Evolutionary conservation across 2,113 vertebrate genomes (phyloP), one percentile per base, ranked within the genome.

Genomic region (Burhinus oedicnemus): DNA sequence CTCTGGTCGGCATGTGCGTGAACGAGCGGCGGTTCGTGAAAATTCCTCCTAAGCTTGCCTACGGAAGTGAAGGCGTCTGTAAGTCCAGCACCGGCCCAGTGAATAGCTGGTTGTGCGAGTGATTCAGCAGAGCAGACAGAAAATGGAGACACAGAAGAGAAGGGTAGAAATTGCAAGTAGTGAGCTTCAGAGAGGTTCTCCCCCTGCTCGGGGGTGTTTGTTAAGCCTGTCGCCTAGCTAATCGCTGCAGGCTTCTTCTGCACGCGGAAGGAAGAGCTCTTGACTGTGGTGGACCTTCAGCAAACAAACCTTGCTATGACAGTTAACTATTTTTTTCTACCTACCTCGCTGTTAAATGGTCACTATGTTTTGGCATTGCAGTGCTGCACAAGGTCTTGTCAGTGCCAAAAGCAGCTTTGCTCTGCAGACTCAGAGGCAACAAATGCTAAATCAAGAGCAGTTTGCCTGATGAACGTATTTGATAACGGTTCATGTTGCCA

Each of bases 1-100:
- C 99, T 45, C 98, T 99, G 94, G 96, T 99, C 1, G 99, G 99
- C 51, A 99, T 99, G 99, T 99, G 99, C 8, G 98, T 99, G 70
- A 99, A 99, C 0, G 98, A 99, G 97, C 98, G 99, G 55, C 98
- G 99, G 0, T 98, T 99, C 3, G 98, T 99, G 91, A 99, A 98
- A 85, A 99, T 99, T 38, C 99, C 99, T 15, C 99, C 99, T 13
- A 96, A 98, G 8, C 98, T 99, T 0, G 99, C 99, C 91, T 99
- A 99, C 0, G 99, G 99, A 25, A 98, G 98, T 4, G 93, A 98
- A 62, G 99, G 99, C 27, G 98, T 99, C 32, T 97, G 99, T 99
- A 98, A 99, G 97, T 98, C 52, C 81, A 23, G 65, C 78, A 2
- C 10, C 0, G 1, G 36, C 25, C 16, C 20, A 6, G 15, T 2